These are phyloP conservation scores for Papilio aristodemus DNA, from an alignment of 1,140 invertebrate species.

Conservation along the genomic window DNA sequence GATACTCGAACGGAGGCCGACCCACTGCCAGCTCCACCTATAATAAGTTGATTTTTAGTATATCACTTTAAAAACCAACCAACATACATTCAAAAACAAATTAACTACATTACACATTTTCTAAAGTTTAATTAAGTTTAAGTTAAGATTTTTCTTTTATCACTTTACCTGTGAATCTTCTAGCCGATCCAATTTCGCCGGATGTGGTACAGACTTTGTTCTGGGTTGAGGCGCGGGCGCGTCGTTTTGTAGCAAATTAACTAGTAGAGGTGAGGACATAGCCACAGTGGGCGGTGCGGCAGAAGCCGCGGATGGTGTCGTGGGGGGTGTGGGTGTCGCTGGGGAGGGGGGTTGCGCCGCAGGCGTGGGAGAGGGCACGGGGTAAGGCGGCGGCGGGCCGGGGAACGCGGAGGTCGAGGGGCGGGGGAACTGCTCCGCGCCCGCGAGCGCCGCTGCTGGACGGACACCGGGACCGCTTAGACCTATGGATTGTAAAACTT, in stretches of 20 bases:
- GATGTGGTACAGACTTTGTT: conserved; percentile 78
- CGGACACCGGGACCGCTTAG: conserved; percentile 45
- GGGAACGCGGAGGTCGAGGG: conserved; percentile 60
- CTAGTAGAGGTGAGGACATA: conserved; percentile 92
- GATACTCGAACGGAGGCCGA: conserved; percentile 73
- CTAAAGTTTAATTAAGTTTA: too few relatives aligned
- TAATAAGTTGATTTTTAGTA: conserved; percentile 6
- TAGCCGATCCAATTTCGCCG: conserved; percentile 64
- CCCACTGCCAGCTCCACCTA: conserved; percentile 73
- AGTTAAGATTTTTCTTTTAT: too few relatives aligned
- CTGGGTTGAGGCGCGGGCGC: conserved; percentile 80
- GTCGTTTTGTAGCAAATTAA: conserved; percentile 95
- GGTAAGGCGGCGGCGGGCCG: conserved; percentile 59
- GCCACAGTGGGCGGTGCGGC: conserved; percentile 79
- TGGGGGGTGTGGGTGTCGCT: conserved; percentile 48
- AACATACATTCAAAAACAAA: too few relatives aligned
- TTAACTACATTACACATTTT: too few relatives aligned
- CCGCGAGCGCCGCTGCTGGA: conserved; percentile 48
- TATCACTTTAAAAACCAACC: too few relatives aligned
- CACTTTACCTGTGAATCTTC: conserved; percentile 66
- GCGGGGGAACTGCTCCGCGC: conserved; percentile 61
- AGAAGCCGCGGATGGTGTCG: conserved; percentile 39
- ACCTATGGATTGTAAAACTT: conserved; percentile 40
- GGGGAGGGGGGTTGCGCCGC: conserved; percentile 41
- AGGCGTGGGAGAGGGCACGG: conserved; percentile 39